Evolutionary conservation across 2,888 invertebrate genomes (phyloP), one percentile per base, ranked within the genome.

Genomic region (Trilocha varians): DNA sequence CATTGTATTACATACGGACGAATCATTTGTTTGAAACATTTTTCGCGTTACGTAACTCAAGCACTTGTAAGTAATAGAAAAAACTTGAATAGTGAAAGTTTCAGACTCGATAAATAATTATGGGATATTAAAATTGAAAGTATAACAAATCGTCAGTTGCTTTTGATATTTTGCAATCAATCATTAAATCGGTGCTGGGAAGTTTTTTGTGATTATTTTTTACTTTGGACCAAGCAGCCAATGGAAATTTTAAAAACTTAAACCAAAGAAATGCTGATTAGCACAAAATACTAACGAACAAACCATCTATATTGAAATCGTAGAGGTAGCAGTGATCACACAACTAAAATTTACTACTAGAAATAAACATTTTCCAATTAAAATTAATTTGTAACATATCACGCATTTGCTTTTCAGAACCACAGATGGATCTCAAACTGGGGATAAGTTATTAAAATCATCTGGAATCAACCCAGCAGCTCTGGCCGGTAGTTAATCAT

Each of bases 51-150:
- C 53, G 52, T 49, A 62, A 64, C 42, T 39, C 13, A 38, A 40
- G 36, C 43, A 43, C 36, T 46, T 46, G 45, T 46, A 41, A 55
- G 58, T 53, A 57, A 55, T 52, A 53, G 57, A 66, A 68, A 70
- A 66, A 68, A 70, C 52, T 59, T 47, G 49, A 66, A 62, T 66
- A 70, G 72, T 64, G 78, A 79, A 79, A 79, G 77, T 68, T 57
- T 56, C 52, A 55, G 63, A 53, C 57, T 55, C 53, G 55, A 61
- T 69, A 60, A 70, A 65, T 64, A 65, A 73, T 70, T 67, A 69
- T 66, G 64, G 60, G 57, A 62, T 62, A 65, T 66, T 69, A 66
- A 56, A 70, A 72, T 62, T 53, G 70, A 75, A 70, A 75, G 73
- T 70, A 71, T 65, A 65, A 70, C 70, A 65, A 72, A 76, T 70